Conservation (phyloP, 2,797 vertebrate genomes). For the Pseudochromis fuscus region DNA sequence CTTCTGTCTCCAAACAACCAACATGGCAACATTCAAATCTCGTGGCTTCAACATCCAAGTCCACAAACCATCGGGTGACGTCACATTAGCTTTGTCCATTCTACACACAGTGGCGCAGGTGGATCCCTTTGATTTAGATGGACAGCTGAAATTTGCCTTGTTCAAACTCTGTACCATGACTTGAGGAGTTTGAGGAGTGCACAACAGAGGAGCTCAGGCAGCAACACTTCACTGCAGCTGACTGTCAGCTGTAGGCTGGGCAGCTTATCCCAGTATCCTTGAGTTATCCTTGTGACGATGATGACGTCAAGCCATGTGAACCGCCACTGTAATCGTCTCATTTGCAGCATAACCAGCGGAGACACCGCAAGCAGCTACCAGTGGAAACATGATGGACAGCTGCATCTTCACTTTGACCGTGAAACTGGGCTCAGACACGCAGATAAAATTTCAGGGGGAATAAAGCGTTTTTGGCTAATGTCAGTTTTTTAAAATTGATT, state of each 20-base stretch:
- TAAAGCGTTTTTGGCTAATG: too few relatives aligned
- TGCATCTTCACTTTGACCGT: not conserved
- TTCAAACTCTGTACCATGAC: too few relatives aligned
- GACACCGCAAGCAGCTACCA: slow-evolving; percentile 8
- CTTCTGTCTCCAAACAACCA: too few relatives aligned
- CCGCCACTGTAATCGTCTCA: not conserved
- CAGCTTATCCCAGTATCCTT: not conserved
- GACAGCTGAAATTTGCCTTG: too few relatives aligned
- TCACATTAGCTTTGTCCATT: too few relatives aligned
- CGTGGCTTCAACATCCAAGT: too few relatives aligned
- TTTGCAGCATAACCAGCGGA: not conserved
- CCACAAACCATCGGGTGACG: too few relatives aligned
- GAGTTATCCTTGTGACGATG: not conserved
- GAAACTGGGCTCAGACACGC: not conserved
- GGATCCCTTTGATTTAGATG: too few relatives aligned
- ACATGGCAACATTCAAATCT: too few relatives aligned
- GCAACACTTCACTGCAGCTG: not conserved
- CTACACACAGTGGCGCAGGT: too few relatives aligned
- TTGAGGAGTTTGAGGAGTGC: too few relatives aligned
- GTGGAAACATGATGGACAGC: slow-evolving; percentile 15
- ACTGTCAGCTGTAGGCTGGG: not conserved
- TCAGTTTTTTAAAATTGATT: too few relatives aligned
- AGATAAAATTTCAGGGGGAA: not conserved
- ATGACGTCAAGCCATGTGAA: slow-evolving; percentile 1
- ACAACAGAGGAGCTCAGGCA: slow-evolving; percentile 1